Evolutionary conservation across 2,888 invertebrate genomes (phyloP), one percentile per base, ranked within the genome.

Genomic region (Zygaena filipendulae): DNA sequence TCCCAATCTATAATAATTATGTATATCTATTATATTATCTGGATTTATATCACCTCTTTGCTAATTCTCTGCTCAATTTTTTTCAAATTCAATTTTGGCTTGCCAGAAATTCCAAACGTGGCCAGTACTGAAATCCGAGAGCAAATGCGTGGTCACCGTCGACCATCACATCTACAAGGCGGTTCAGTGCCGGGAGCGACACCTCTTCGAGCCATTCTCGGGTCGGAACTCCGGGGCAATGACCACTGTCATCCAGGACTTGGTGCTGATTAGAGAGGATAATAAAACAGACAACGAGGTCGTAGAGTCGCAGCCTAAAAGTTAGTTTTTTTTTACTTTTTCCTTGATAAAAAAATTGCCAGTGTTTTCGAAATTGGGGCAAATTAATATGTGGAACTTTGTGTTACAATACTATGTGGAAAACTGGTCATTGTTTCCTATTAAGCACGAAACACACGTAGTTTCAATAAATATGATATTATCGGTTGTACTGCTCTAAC

Each of bases 131-230:
- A 85, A 87, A 43, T 92, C 92, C 0, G 74, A 82, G 18, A 87
- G 87, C 55, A 83, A 85, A 46, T 92, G 92, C 45, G 54, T 86
- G 39, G 77, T 92, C 19, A 84, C 86, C 0, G 84, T 94, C 9
- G 92, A 93, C 63, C 89, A 90, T 42, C 83, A 87, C 45, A 75
- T 92, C 4, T 90, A 92, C 60, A 85, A 86, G 21, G 70, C 81
- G 7, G 85, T 92, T 2, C 81, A 57, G 11, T 94, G 94, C 51
- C 70, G 77, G 16, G 93, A 93, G 56, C 71, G 82, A 0, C 90
- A 92, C 53, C 67, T 87, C 18, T 82, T 92, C 34, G 86, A 88
- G 45, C 90, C 92, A 0, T 87, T 93, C 51, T 90, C 91, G 0
- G 88, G 88, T 32, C 82, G 82, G 27, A 83, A 84, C 35, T 84